Conservation (phyloP, 92 coral and sea anemone genomes). For the Parazoanthus atlanticus region DNA sequence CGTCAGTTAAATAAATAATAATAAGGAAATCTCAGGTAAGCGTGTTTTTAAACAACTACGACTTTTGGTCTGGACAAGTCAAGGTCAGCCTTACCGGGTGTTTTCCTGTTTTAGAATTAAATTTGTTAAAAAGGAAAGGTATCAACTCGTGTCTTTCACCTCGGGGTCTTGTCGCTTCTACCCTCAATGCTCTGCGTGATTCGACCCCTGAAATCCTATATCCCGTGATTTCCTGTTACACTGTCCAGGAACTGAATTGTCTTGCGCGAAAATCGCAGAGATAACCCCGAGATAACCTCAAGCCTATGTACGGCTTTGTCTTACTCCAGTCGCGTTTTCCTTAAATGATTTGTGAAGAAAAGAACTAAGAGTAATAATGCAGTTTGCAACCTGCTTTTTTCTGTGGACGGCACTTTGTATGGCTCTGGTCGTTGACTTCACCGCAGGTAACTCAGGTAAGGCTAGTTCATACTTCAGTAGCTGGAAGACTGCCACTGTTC, state of each 20-base stretch:
- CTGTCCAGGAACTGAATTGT: not conserved
- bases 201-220: not conserved
- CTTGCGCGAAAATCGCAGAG: not conserved
- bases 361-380: not conserved
- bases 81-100: no score
- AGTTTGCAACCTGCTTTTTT: not conserved
- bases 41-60: no score
- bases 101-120: no score
- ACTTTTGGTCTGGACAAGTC: no score
- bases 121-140: no score
- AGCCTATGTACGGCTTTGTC: not conserved
- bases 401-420: not conserved
- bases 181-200: not conserved
- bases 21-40: no score
- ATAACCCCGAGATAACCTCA: not conserved
- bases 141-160: not conserved
- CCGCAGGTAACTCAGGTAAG: constrained; percentile 20
- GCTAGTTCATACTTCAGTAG: not conserved
- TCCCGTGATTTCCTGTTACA: not conserved
- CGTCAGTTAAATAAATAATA: no score
- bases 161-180: not conserved
- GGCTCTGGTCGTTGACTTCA: not conserved
- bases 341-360: not conserved
- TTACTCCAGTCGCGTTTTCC: not conserved
- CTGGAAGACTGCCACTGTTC: not conserved